Conservation (phyloP, 1,140 invertebrate species). For the Drosophila ohnishii region DNA sequence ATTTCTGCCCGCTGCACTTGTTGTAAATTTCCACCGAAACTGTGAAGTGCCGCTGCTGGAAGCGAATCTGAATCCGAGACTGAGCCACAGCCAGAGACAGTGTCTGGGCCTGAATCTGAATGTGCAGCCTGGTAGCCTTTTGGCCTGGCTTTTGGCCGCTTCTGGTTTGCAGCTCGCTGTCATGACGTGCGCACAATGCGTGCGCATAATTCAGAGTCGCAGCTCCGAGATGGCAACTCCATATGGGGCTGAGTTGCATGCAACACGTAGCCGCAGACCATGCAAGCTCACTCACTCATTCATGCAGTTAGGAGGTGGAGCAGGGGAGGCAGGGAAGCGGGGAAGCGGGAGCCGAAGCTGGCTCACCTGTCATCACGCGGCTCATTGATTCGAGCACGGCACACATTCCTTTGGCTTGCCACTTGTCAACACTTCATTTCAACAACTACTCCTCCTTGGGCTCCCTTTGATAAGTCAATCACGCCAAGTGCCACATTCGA, state of each 20-base stretch:
- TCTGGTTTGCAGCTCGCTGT: constrained; percentile 39
- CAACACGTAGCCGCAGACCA: constrained; percentile 54
- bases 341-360: neutral
- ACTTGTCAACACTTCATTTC: constrained; percentile 79
- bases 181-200: constrained; percentile 81
- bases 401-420: constrained; percentile 78
- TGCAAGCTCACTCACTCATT: constrained; percentile 69
- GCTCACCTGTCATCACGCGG: constrained; percentile 58
- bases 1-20: constrained; percentile 69
- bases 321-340: too few species aligned
- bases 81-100: neutral
- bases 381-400: constrained; percentile 73
- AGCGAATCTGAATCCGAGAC: constrained; percentile 32
- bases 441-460: constrained; percentile 52
- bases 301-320: constrained; percentile 44
- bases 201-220: constrained; percentile 75
- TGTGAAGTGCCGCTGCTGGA: constrained; percentile 56
- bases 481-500: constrained; percentile 78
- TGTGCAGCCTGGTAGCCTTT: constrained; percentile 37
- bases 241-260: constrained; percentile 62
- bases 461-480: constrained; percentile 81
- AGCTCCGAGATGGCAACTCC: constrained; percentile 19
- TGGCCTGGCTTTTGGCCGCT: constrained; percentile 28
- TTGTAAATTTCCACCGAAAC: constrained; percentile 79
- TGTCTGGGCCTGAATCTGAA: constrained; percentile 28